Percentiles rank a stretch among this genome's conserved stretches.
phyloP scores from a whole-genome alignment of 2,797 vertebrate species.

The Salmo trutta region DNA sequence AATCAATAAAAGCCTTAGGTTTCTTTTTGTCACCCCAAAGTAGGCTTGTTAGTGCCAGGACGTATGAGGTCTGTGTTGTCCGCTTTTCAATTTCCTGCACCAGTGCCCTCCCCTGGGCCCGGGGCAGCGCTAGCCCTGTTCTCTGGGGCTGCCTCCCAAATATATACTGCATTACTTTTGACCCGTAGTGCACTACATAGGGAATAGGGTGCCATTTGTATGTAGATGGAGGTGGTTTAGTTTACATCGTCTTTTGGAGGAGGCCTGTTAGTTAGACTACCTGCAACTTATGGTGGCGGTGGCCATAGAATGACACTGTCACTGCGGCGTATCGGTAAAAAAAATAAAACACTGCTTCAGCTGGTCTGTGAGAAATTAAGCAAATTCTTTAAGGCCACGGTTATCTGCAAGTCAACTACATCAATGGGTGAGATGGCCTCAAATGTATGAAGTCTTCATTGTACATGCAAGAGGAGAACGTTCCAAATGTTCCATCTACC shows the following conservation, averaged over 20 bases:
- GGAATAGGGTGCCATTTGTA: background rate
- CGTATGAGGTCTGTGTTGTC: conserved; percentile 35
- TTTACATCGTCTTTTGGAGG: conserved; percentile 7
- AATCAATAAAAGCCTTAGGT: conserved; percentile 37
- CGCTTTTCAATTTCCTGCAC: conserved; percentile 62
- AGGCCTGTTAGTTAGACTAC: background rate
- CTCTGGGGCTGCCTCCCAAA: conserved; percentile 4
- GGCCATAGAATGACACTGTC: background rate
- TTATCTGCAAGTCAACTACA: background rate
- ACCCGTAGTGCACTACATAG: background rate
- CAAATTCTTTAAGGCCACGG: background rate
- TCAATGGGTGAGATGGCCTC: background rate
- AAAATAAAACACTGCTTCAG: background rate
- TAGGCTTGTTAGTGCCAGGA: conserved; percentile 50
- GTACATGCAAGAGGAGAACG: background rate
- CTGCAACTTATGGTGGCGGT: background rate
- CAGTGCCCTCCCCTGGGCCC: conserved; percentile 35
- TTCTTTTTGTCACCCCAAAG: conserved; percentile 41
- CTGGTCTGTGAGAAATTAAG: background rate
- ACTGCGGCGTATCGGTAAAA: background rate
- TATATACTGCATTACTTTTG: background rate
- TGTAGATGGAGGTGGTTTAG: conserved; percentile 10
- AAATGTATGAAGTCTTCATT: background rate
- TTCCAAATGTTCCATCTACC: background rate
- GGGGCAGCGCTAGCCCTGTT: conserved; percentile 17